Conservation (phyloP, 1,140 invertebrate genomes). For the Ptiloglossa arizonensis region DNA sequence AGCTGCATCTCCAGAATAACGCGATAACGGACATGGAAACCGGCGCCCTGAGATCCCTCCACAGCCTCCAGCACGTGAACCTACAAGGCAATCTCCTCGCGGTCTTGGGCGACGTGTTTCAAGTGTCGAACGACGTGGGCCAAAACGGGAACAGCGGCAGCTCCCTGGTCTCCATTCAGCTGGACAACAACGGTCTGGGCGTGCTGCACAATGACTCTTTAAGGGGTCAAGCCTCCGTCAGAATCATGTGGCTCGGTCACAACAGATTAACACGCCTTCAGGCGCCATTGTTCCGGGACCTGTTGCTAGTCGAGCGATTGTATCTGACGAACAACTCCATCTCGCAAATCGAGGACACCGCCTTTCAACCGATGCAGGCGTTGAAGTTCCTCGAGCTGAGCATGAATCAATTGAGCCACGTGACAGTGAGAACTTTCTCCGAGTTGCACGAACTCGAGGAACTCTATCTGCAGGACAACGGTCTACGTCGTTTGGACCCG, state of each 20-base stretch:
- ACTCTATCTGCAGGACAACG: constrained; percentile 85
- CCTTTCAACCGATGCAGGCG: constrained; percentile 89
- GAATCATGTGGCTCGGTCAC: constrained; percentile 94
- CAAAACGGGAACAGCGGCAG: constrained; percentile 74
- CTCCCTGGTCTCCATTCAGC: constrained; percentile 91
- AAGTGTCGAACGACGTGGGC: constrained; percentile 76
- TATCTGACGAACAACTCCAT: constrained; percentile 93
- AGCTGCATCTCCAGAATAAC: constrained; percentile 94
- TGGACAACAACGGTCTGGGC: constrained; percentile 91
- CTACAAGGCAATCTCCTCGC: constrained; percentile 91
- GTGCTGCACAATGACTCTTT: constrained; percentile 90
- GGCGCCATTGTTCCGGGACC: constrained; percentile 88
- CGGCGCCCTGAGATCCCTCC: constrained; percentile 91
- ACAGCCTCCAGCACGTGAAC: constrained; percentile 93
- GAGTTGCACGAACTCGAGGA: constrained; percentile 87
- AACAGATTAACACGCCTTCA: constrained; percentile 89
- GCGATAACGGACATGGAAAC: constrained; percentile 90
- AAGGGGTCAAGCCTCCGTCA: constrained; percentile 88
- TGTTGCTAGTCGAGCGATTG: constrained; percentile 88
- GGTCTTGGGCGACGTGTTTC: constrained; percentile 91
- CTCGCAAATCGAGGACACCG: constrained; percentile 88
- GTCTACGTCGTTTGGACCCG: constrained; percentile 82
- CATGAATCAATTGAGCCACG: constrained; percentile 86
- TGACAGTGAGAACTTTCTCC: constrained; percentile 86
- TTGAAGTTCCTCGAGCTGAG: constrained; percentile 91